Conservation (phyloP, 2,888 invertebrate species). For the Chymomyza caudatula region DNA sequence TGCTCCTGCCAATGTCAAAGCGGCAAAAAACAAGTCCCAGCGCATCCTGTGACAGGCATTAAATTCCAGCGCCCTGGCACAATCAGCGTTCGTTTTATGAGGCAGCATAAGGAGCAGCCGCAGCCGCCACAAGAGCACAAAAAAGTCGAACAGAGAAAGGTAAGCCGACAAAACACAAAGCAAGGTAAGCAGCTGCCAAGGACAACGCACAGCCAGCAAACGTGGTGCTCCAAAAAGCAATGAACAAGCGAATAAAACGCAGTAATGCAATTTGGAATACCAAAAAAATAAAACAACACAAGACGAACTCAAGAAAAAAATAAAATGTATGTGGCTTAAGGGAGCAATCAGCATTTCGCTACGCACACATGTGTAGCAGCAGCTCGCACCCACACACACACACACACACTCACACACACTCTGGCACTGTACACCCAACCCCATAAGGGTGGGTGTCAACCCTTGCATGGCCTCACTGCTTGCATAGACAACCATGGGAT, state of each 20-base stretch:
- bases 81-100: constrained; percentile 47
- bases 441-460: too few species aligned
- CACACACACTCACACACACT: not conserved
- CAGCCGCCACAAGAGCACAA: too few species aligned
- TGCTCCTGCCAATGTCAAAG: not conserved
- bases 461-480: too few species aligned
- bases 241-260: constrained; percentile 12
- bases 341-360: constrained; percentile 62
- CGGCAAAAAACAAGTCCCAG: not conserved
- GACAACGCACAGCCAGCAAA: not conserved
- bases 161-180: constrained; percentile 27
- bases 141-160: constrained; percentile 20
- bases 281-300: not conserved
- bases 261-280: constrained; percentile 60
- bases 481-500: too few species aligned
- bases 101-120: not conserved
- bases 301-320: constrained; percentile 10
- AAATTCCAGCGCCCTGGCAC: constrained; percentile 33
- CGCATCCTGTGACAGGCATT: constrained; percentile 3
- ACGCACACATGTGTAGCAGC: not conserved
- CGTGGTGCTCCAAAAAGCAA: not conserved
- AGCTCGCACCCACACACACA: constrained; percentile 5
- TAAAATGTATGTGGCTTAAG: constrained; percentile 62
- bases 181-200: not conserved
- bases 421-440: too few species aligned